Percentiles rank a stretch among this genome's conserved stretches.
Conservation (phyloP, 1,140 invertebrate genomes). For the Tetraneura akinire region DNA sequence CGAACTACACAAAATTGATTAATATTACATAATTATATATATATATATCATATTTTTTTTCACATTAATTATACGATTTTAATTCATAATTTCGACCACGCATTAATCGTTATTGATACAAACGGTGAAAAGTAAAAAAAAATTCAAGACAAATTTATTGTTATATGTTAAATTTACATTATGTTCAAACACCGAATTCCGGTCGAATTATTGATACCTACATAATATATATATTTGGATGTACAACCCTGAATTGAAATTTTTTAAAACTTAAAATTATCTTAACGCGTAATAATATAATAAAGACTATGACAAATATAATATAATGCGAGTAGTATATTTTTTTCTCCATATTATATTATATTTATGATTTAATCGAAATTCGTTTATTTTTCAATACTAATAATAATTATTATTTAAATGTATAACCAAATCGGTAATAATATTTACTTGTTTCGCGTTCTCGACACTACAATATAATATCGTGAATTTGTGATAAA, state of each 20-base stretch:
- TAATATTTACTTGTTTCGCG: no score
- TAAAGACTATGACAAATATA: neutral
- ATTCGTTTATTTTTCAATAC: no score
- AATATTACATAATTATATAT: neutral
- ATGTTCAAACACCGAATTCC: neutral
- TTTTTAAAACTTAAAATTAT: neutral
- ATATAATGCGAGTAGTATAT: neutral
- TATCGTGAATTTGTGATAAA: no score
- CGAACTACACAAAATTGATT: conserved; percentile 8
- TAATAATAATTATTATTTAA: no score
- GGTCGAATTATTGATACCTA: neutral
- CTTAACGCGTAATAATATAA: neutral
- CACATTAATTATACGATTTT: neutral
- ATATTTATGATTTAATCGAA: no score
- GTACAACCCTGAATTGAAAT: neutral
- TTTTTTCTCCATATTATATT: neutral
- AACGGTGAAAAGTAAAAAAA: neutral
- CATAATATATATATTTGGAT: neutral
- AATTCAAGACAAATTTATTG: neutral
- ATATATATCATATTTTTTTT: neutral
- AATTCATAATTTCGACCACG: neutral
- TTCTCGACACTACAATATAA: no score
- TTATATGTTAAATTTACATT: neutral
- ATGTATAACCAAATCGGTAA: no score
- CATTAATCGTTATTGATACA: neutral